Conservation (phyloP, 2,888 invertebrate species). For the Ischnura elegans region DNA sequence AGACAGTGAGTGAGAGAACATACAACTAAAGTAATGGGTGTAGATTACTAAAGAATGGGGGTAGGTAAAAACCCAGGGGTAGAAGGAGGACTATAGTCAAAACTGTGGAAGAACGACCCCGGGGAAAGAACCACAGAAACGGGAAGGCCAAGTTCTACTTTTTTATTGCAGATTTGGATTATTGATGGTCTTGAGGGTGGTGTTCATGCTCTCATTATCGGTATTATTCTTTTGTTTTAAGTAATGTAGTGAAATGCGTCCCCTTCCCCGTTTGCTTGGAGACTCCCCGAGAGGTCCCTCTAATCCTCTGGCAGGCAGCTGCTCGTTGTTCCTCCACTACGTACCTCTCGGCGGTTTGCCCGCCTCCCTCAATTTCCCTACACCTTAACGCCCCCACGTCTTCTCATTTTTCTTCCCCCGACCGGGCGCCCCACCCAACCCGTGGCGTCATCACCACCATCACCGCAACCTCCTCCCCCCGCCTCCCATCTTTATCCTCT, state of each 20-base stretch:
- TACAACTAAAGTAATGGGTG: no score
- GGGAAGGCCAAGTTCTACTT: no score
- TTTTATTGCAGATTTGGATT: no score
- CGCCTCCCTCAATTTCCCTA: background rate
- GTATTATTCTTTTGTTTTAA: background rate
- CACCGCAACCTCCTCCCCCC: background rate
- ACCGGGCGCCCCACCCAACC: background rate
- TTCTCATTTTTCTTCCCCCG: constrained; percentile 26
- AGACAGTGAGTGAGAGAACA: no score
- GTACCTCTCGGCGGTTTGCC: background rate
- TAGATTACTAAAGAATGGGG: no score
- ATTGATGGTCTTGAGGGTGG: no score
- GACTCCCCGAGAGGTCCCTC: background rate
- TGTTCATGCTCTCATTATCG: no score
- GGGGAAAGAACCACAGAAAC: no score
- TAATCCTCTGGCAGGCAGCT: background rate
- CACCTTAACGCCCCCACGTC: constrained; percentile 33
- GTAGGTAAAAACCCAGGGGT: no score
- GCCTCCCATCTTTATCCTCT: constrained; percentile 23
- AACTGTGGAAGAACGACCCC: no score
- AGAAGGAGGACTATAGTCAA: no score
- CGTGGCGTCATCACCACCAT: background rate
- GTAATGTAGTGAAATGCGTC: background rate
- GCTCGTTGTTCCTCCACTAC: background rate
- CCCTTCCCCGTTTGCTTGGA: background rate